Percentiles rank a stretch among this genome's conserved stretches.
phyloP scores from a whole-genome alignment of 2,888 invertebrate genomes.

The Cabera pusaria region DNA sequence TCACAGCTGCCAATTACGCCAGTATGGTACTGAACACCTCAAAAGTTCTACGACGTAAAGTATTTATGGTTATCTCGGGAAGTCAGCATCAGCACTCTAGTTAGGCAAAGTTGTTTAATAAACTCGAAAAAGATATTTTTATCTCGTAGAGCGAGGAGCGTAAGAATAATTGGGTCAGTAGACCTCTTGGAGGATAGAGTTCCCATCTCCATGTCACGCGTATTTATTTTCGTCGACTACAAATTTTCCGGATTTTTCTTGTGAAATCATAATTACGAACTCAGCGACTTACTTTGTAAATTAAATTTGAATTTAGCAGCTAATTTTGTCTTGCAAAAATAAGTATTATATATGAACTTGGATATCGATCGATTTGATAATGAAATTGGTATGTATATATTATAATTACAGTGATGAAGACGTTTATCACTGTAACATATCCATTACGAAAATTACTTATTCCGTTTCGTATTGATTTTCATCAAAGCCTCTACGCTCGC shows the following conservation, averaged over 20 bases:
- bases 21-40: slow-evolving; percentile 9
- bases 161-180: slow-evolving; percentile 65
- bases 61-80: slow-evolving; percentile 5
- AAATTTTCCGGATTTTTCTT: neutral
- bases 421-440: too few species aligned
- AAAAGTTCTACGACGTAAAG: slow-evolving; percentile 9
- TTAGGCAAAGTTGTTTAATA: slow-evolving; percentile 21
- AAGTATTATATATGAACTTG: too few species aligned
- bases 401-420: too few species aligned
- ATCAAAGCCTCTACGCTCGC: too few species aligned
- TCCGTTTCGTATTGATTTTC: too few species aligned
- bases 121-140: slow-evolving; percentile 44
- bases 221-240: slow-evolving; percentile 9
- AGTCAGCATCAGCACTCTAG: slow-evolving; percentile 8
- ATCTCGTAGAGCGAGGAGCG: slow-evolving; percentile 39
- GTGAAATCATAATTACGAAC: too few species aligned
- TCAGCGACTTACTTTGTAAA: too few species aligned
- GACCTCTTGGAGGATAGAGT: slow-evolving; percentile 39
- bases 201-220: slow-evolving; percentile 24
- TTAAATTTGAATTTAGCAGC: too few species aligned
- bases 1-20: slow-evolving; percentile 17
- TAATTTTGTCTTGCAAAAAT: too few species aligned
- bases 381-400: too few species aligned
- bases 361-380: too few species aligned
- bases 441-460: too few species aligned